A percentile compares a stretch with the other conserved stretches of the same genome.
Conservation (phyloP, 2,888 invertebrate species). For the Onthophagus sagittarius region DNA sequence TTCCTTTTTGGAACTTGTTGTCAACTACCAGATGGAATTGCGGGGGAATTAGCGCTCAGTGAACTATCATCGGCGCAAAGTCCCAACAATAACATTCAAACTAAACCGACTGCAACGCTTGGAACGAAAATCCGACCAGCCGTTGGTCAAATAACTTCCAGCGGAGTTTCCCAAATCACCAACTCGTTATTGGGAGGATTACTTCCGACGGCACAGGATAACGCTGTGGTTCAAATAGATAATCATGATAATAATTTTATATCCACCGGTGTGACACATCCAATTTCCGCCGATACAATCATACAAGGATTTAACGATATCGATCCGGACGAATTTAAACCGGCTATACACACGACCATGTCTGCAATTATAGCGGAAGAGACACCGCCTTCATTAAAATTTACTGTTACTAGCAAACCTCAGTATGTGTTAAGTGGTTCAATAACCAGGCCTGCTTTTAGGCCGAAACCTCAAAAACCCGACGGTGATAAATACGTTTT, state of each 20-base stretch:
- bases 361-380: slow-evolving; percentile 36
- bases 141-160: slow-evolving; percentile 53
- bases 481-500: slow-evolving; percentile 53
- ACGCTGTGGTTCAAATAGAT: slow-evolving; percentile 41
- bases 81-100: slow-evolving; percentile 31
- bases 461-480: slow-evolving; percentile 51
- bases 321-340: slow-evolving; percentile 40
- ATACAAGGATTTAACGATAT: slow-evolving; percentile 52
- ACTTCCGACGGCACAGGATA: slow-evolving; percentile 45
- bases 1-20: slow-evolving; percentile 92
- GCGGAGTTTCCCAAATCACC: slow-evolving; percentile 57
- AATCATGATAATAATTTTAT: slow-evolving; percentile 36
- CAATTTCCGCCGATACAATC: slow-evolving; percentile 58
- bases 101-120: slow-evolving; percentile 16
- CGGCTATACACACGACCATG: slow-evolving; percentile 30
- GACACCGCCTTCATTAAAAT: slow-evolving; percentile 28
- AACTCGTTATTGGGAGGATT: slow-evolving; percentile 48
- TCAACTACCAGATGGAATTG: slow-evolving; percentile 59
- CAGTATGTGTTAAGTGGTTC: slow-evolving; percentile 39
- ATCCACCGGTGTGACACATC: slow-evolving; percentile 44
- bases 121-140: slow-evolving; percentile 34
- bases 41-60: slow-evolving; percentile 40
- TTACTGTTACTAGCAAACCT: slow-evolving; percentile 30
- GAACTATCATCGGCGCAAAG: slow-evolving; percentile 30
- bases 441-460: slow-evolving; percentile 54